Percentiles rank a stretch among this genome's conserved stretches.
phyloP scores from a whole-genome alignment of 2,113 vertebrate genomes.

The Pterocles burchelli region DNA sequence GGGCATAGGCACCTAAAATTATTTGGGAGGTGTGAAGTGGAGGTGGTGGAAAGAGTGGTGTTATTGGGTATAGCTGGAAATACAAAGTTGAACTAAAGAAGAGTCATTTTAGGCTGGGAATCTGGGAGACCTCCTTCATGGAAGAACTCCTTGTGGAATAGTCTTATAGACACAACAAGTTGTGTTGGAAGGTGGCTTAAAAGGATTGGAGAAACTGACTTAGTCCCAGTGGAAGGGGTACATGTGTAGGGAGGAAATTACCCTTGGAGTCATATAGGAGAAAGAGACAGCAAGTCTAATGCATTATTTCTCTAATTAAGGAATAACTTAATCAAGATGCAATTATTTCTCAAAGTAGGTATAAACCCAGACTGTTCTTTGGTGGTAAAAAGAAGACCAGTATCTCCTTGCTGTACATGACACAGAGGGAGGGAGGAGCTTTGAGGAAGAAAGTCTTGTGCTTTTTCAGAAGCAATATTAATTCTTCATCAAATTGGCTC shows the following conservation, averaged over 20 bases:
- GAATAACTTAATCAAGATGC: neutral
- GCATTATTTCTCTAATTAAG: neutral
- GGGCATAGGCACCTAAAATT: neutral
- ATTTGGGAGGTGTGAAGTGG: neutral
- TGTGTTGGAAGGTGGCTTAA: neutral
- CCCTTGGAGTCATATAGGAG: neutral
- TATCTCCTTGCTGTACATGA: neutral
- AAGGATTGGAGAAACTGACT: neutral
- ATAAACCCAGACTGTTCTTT: neutral
- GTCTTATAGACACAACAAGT: neutral
- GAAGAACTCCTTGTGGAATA: neutral
- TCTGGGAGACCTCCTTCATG: neutral
- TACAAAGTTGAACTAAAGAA: neutral
- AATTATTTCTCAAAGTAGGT: neutral
- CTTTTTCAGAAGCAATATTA: neutral
- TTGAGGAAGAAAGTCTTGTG: neutral
- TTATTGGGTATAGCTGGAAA: neutral
- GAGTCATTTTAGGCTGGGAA: neutral
- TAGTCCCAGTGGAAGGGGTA: neutral
- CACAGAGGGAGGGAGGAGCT: neutral
- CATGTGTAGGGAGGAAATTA: neutral
- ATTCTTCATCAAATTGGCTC: neutral
- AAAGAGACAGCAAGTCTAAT: neutral
- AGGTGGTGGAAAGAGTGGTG: neutral
- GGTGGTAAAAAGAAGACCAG: neutral